Evolutionary conservation across 2,888 invertebrate genomes (phyloP).

Genomic region (Leptinotarsa rubiginosa): DNA sequence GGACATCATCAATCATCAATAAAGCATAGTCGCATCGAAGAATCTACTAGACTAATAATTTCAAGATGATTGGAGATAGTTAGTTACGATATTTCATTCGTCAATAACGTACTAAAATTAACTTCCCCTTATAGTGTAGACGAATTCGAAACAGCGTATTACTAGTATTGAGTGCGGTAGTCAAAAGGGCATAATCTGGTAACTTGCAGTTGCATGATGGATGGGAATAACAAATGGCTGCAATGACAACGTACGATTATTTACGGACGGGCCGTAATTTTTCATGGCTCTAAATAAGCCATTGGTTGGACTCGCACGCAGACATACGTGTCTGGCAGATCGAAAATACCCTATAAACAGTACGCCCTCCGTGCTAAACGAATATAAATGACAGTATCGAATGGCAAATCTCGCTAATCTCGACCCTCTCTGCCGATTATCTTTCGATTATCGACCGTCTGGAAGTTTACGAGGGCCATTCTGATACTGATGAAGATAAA

Average conservation of each 20-base stretch:
- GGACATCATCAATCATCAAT: slow-evolving; percentile 2
- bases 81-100: not conserved
- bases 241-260: slow-evolving; percentile 36
- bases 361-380: slow-evolving; percentile 56
- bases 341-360: slow-evolving; percentile 12
- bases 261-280: slow-evolving; percentile 55
- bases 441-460: slow-evolving; percentile 62
- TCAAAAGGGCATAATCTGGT: slow-evolving; percentile 32
- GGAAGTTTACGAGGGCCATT: slow-evolving; percentile 42
- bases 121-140: not conserved
- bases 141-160: slow-evolving; percentile 8
- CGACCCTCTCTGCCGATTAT: slow-evolving; percentile 60
- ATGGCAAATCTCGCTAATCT: slow-evolving; percentile 65
- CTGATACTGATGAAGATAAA: slow-evolving; percentile 35
- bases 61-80: not conserved
- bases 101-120: not conserved
- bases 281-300: slow-evolving; percentile 61
- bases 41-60: not conserved
- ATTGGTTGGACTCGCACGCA: slow-evolving; percentile 42
- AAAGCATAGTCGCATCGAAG: not conserved
- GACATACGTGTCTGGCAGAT: slow-evolving; percentile 46
- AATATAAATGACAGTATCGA: slow-evolving; percentile 66
- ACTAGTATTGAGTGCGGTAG: slow-evolving; percentile 9
- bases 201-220: slow-evolving; percentile 49
- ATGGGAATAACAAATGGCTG: slow-evolving; percentile 55